Evolutionary conservation across 2,797 vertebrate species (phyloP).

Genomic region (Cossypha dichroa): DNA sequence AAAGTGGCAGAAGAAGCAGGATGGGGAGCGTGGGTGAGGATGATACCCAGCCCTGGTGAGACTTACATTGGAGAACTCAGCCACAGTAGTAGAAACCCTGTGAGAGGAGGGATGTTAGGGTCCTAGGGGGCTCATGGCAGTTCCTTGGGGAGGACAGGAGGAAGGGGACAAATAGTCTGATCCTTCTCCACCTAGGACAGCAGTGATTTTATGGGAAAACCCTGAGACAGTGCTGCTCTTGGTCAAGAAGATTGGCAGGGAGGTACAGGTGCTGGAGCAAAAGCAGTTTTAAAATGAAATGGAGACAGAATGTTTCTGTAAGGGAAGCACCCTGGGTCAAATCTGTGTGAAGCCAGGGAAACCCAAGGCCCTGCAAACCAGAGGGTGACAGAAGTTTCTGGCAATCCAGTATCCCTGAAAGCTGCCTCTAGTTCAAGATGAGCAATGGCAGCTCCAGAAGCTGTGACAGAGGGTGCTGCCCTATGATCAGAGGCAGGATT

Average conservation of each 20-base stretch:
- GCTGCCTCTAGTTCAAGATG: neutral
- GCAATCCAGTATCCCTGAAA: neutral
- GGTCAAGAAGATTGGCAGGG: neutral
- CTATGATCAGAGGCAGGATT: rapidly evolving
- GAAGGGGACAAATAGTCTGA: neutral
- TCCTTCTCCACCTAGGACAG: neutral
- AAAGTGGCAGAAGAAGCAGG: conserved; percentile 42
- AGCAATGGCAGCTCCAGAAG: neutral
- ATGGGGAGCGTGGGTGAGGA: neutral
- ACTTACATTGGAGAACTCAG: neutral
- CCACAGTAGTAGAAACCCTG: neutral
- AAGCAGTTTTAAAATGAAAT: neutral
- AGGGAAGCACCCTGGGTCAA: neutral
- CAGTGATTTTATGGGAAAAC: neutral
- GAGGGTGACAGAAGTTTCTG: neutral
- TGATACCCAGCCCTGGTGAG: neutral
- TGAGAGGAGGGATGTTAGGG: neutral
- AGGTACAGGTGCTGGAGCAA: neutral
- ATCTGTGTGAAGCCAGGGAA: neutral
- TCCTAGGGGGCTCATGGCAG: neutral
- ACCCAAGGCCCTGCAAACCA: neutral
- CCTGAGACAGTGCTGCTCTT: neutral
- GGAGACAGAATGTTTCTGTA: neutral
- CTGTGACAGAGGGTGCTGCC: neutral
- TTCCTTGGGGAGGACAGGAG: neutral